Evolutionary conservation across 1,140 invertebrate genomes (phyloP).

Genomic region (Lucilia sericata): DNA sequence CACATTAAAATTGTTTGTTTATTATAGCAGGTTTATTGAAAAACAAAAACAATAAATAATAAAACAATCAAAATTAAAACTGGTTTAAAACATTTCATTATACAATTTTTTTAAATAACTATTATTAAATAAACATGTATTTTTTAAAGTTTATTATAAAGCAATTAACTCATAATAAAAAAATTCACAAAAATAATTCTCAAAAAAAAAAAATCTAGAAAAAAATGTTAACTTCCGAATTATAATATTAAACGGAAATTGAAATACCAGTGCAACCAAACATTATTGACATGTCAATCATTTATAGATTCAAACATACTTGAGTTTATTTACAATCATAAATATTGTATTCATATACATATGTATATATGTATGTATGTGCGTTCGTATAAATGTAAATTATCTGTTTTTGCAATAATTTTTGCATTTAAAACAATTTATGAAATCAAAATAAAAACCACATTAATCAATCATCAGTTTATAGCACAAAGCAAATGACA

Average conservation of each 20-base stretch:
- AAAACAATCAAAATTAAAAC: not conserved
- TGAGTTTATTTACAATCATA: too few species aligned
- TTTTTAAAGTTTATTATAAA: not conserved
- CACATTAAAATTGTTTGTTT: not conserved
- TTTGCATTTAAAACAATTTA: too few species aligned
- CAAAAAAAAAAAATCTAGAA: not conserved
- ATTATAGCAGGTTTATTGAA: not conserved
- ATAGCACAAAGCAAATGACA: too few species aligned
- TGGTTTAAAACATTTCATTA: not conserved
- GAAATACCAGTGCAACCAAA: not conserved
- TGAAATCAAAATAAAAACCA: too few species aligned
- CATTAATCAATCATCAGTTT: too few species aligned
- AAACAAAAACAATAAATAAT: too few species aligned
- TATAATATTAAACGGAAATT: not conserved
- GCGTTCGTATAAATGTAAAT: too few species aligned
- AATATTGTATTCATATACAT: too few species aligned
- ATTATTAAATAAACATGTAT: not conserved
- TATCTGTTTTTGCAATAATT: too few species aligned
- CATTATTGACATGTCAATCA: not conserved
- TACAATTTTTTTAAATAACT: not conserved
- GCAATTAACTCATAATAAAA: not conserved
- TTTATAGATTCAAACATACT: not conserved
- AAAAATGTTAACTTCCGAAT: not conserved
- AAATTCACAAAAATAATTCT: too few species aligned
- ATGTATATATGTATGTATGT: too few species aligned